Percentiles rank a stretch among this genome's conserved stretches.
These are phyloP conservation scores for Zapus hudsonius DNA, from an alignment of 2,113 vertebrate species.

Conservation along the genomic window DNA sequence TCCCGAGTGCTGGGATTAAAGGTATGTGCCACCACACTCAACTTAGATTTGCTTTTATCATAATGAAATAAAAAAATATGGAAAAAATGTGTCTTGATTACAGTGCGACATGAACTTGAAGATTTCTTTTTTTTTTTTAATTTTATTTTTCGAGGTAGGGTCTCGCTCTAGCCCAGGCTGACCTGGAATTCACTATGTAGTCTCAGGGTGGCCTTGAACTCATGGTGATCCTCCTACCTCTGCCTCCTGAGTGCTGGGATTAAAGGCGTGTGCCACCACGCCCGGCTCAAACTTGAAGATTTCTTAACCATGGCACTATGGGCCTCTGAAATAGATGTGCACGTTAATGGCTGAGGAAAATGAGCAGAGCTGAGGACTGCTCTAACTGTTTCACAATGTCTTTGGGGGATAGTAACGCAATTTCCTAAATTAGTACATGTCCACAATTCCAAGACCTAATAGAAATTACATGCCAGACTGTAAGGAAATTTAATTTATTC, in stretches of 20 bases:
- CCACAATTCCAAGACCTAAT: constrained; percentile 57
- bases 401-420: constrained; percentile 43
- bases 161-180: no score
- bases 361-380: constrained; percentile 57
- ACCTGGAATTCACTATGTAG: no score
- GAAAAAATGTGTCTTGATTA: constrained; percentile 12
- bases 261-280: no score
- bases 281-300: neutral
- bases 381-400: constrained; percentile 65
- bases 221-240: no score
- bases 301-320: constrained; percentile 13
- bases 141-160: no score
- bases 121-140: no score
- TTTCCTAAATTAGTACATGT: constrained; percentile 64
- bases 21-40: no score
- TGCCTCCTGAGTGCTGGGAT: no score
- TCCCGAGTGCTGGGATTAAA: no score
- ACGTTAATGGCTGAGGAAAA: constrained; percentile 63
- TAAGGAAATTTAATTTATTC: constrained; percentile 70
- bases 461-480: constrained; percentile 64
- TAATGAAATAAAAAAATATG: neutral
- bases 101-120: constrained; percentile 5
- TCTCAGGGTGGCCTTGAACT: no score
- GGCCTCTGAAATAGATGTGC: constrained; percentile 45
- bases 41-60: constrained; percentile 25